phyloP scores from a whole-genome alignment of 2,888 invertebrate species.

The Pharmacophagus antenor region DNA sequence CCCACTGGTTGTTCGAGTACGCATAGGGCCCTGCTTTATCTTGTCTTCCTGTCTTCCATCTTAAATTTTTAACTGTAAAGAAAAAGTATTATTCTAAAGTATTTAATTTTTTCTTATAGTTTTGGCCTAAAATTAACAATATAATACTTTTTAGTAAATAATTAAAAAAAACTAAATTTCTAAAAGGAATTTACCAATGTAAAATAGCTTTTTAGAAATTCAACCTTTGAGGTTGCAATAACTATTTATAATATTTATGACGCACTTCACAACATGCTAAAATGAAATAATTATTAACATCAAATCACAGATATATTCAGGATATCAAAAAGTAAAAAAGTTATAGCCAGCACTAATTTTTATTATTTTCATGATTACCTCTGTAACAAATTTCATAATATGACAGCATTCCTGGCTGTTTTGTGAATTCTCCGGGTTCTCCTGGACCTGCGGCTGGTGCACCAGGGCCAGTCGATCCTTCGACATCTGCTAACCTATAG shows the following conservation, averaged over 20 bases:
- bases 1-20: conserved; percentile 91
- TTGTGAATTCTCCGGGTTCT: conserved; percentile 89
- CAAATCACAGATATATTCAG: too few species aligned
- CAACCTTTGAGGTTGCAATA: too few species aligned
- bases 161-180: too few species aligned
- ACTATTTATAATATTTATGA: too few species aligned
- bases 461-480: conserved; percentile 75
- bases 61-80: conserved; percentile 80
- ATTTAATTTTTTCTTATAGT: not conserved
- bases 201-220: too few species aligned
- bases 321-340: too few species aligned
- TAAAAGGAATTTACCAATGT: too few species aligned
- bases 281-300: too few species aligned
- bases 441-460: conserved; percentile 87
- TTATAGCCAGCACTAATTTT: not conserved
- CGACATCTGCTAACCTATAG: conserved; percentile 83
- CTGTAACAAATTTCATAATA: conserved; percentile 92
- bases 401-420: conserved; percentile 92
- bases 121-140: not conserved
- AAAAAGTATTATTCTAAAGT: not conserved
- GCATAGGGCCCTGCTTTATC: conserved; percentile 88
- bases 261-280: too few species aligned
- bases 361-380: conserved; percentile 45
- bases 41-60: conserved; percentile 84
- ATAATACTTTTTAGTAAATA: not conserved